Base-by-base conservation (phyloP, 2,888 invertebrate species). In the Eumerus sabulonum region DNA sequence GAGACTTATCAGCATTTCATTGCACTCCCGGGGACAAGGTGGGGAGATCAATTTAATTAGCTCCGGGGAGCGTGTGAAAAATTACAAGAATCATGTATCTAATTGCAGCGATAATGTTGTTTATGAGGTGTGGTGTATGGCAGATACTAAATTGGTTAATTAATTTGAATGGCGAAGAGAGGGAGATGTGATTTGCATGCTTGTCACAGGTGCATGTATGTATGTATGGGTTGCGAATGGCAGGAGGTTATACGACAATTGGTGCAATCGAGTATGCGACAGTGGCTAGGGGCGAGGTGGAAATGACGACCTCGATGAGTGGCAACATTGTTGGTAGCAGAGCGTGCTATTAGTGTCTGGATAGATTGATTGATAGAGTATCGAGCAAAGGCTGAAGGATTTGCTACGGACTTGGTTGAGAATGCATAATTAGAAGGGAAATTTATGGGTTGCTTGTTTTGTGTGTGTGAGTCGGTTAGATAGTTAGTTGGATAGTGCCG, bases 81-180 rank as follows among this genome's bases (percentile, higher is more conserved):
- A 79, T 79, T 70, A 79, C 64, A 42, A 79, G 68, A 70, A 64
- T 79, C 59, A 60, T 45, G 67, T 73, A 73, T 67, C 73, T 79
- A 63, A 73, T 73, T 79, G 77, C 73, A 48, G 44, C 38, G 68
- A 79, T 74, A 79, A 79, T 74, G 68, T 64, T 74, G 64, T 79
- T 79, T 79, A 79, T 74, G 74, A 74, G 79, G 79, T 79, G 79
- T 70, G 79, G 64, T 64, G 79, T 79, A 73, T 79, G 74, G 54
- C 70, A 70, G 74, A 68, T 60, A 74, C 68, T 74, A 74, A 74
- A 70, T 79, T 73, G 68, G 74, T 74, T 74, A 79, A 74, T 79
- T 79, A 74, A 79, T 79, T 79, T 79, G 68, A 70, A 54, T 64
- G 38, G 27, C 50, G 48, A 50, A 53, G 60, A 68, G 51, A 57